Evolutionary conservation across 64 coral and sea anemone genomes (phyloP).

Genomic region (Actinia equina): DNA sequence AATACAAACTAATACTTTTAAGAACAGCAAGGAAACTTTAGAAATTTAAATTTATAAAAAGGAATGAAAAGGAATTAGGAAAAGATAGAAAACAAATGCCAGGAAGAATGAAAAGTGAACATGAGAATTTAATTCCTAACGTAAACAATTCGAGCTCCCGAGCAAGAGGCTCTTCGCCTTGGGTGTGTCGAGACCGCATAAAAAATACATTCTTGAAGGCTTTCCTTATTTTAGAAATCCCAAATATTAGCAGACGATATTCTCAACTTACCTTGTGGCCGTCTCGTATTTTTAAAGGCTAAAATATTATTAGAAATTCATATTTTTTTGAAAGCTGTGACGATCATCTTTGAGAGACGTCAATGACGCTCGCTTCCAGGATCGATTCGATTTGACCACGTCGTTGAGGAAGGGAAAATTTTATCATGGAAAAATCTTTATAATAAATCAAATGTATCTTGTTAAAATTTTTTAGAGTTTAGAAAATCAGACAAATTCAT

Average conservation of each 20-base stretch:
- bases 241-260: background rate
- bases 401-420: background rate
- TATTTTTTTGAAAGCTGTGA: background rate
- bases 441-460: background rate
- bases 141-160: slow-evolving; percentile 6
- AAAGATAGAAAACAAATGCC: background rate
- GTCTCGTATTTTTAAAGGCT: background rate
- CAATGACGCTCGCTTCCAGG: background rate
- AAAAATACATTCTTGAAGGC: background rate
- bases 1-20: background rate
- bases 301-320: background rate
- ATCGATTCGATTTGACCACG: background rate
- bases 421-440: background rate
- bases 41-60: background rate
- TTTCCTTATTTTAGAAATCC: background rate
- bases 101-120: background rate
- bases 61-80: background rate
- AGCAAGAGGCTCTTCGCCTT: background rate
- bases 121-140: background rate
- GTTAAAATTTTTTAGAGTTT: background rate
- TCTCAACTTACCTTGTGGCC: background rate
- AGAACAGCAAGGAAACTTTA: background rate
- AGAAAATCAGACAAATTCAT: background rate
- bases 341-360: background rate
- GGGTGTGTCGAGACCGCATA: background rate